Evolutionary conservation across 37 sponge, comb jelly and placozoan genomes (phyloP).

Genomic region (Chondrosia reniformis): DNA sequence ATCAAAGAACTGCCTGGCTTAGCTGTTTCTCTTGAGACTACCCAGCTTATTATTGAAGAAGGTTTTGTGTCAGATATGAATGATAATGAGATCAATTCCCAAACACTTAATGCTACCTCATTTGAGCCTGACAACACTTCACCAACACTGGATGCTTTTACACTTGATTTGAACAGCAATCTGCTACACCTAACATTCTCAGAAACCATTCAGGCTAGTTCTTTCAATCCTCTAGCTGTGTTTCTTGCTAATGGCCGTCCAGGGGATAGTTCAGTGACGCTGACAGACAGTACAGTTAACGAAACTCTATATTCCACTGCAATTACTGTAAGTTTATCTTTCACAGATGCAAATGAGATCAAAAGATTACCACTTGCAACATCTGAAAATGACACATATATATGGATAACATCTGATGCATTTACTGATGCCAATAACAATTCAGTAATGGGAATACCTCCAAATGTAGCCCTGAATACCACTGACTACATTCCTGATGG

Average conservation of each 20-base stretch:
- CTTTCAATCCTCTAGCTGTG: constrained; percentile 50
- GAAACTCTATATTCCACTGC: constrained; percentile 40
- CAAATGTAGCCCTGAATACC: constrained; percentile 37
- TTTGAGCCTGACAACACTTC: constrained; percentile 54
- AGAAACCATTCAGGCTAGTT: constrained; percentile 69
- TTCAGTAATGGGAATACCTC: constrained; percentile 8
- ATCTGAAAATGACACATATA: constrained; percentile 47
- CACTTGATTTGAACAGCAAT: constrained; percentile 53
- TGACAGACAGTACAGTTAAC: constrained; percentile 43
- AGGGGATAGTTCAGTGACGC: constrained; percentile 37
- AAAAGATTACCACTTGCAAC: constrained; percentile 72
- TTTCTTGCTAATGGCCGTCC: constrained; percentile 30
- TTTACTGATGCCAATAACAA: constrained; percentile 70
- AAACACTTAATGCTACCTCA: not conserved
- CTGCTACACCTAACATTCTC: constrained; percentile 58
- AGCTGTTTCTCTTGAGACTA: constrained; percentile 36
- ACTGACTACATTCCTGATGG: constrained; percentile 37
- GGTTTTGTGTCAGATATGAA: constrained; percentile 71
- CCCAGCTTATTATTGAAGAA: constrained; percentile 40
- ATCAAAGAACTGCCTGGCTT: constrained; percentile 52
- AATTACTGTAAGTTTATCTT: constrained; percentile 52
- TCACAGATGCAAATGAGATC: constrained; percentile 73
- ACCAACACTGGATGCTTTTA: constrained; percentile 51
- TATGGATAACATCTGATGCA: constrained; percentile 27
- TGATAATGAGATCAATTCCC: constrained; percentile 30